Evolutionary conservation across 2,113 vertebrate genomes (phyloP).

Genomic region (Hemichromis elongatus): DNA sequence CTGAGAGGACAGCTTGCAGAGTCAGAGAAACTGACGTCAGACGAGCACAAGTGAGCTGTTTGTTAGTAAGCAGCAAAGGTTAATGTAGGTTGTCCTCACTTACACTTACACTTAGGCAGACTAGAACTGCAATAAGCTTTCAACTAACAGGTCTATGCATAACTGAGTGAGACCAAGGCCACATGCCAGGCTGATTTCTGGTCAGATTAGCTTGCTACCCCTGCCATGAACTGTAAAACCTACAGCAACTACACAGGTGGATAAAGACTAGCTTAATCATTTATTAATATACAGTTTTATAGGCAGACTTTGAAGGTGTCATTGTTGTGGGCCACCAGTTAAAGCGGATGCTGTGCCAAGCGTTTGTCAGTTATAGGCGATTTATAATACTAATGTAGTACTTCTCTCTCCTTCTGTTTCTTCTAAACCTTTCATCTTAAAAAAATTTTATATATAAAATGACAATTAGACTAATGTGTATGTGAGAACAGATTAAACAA

Average conservation of each 20-base stretch:
- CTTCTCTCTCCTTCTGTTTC: not conserved
- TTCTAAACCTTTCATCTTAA: not conserved
- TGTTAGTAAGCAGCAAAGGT: not conserved
- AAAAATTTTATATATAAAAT: no score
- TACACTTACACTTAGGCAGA: not conserved
- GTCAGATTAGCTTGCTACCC: not conserved
- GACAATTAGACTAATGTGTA: not conserved
- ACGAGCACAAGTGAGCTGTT: not conserved
- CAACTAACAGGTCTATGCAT: not conserved
- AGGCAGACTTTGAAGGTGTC: not conserved
- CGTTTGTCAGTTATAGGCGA: not conserved
- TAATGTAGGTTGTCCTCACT: not conserved
- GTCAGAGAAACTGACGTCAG: constrained; percentile 11
- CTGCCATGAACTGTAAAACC: not conserved
- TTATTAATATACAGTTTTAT: not conserved
- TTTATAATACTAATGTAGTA: not conserved
- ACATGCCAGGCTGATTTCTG: not conserved
- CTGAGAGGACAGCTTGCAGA: not conserved
- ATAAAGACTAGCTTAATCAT: not conserved
- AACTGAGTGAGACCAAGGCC: not conserved
- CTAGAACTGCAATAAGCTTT: not conserved
- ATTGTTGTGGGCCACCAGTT: not conserved
- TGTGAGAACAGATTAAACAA: not conserved
- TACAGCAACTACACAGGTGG: not conserved
- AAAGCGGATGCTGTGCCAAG: not conserved